Conservation (phyloP, 2,888 invertebrate genomes). For the Xanthia icteritia region DNA sequence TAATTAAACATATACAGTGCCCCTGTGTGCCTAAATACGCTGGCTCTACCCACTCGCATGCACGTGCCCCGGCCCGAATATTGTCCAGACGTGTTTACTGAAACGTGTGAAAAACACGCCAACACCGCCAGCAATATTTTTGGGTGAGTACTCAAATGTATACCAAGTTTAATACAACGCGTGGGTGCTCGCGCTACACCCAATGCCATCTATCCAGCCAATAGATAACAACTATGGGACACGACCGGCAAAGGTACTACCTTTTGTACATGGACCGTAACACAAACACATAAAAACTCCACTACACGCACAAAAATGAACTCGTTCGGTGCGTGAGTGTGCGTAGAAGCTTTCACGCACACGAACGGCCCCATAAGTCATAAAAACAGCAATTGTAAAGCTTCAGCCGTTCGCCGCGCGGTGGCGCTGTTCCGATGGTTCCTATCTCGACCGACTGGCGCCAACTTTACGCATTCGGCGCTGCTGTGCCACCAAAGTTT, state of each 20-base stretch:
- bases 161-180: slow-evolving; percentile 61
- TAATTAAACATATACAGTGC: slow-evolving; percentile 85
- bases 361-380: slow-evolving; percentile 74
- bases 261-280: slow-evolving; percentile 82
- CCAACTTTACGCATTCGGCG: slow-evolving; percentile 79
- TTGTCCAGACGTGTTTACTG: slow-evolving; percentile 80
- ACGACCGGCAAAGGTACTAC: slow-evolving; percentile 73
- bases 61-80: slow-evolving; percentile 77
- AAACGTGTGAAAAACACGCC: slow-evolving; percentile 78
- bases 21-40: slow-evolving; percentile 82
- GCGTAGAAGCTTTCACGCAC: slow-evolving; percentile 83
- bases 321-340: slow-evolving; percentile 79
- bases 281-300: slow-evolving; percentile 82
- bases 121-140: slow-evolving; percentile 72
- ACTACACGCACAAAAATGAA: slow-evolving; percentile 84
- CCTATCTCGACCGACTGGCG: slow-evolving; percentile 72
- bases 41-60: slow-evolving; percentile 71
- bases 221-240: slow-evolving; percentile 82
- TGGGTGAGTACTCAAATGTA: slow-evolving; percentile 80
- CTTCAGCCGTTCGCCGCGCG: slow-evolving; percentile 88
- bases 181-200: slow-evolving; percentile 73
- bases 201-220: slow-evolving; percentile 86
- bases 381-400: slow-evolving; percentile 87
- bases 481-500: slow-evolving; percentile 80
- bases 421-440: slow-evolving; percentile 86